Percentiles rank a stretch among this genome's conserved stretches.
These are phyloP conservation scores for Rhadina sibilatrix DNA, from an alignment of 2,113 vertebrate genomes.

Conservation along the genomic window DNA sequence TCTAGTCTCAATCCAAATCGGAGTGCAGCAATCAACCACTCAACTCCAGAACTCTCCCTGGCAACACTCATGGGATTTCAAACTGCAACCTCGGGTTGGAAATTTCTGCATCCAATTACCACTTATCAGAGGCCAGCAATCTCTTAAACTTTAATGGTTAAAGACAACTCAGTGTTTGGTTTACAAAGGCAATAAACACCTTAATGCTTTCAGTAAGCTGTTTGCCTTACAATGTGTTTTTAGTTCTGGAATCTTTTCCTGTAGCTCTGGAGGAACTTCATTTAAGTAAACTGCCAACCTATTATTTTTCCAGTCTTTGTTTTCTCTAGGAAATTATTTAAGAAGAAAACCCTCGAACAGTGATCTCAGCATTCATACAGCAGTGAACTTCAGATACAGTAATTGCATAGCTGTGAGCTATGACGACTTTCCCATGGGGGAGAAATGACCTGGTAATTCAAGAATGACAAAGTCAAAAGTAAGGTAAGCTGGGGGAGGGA, in stretches of 20 bases:
- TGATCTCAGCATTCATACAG: constrained; percentile 12
- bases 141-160: background rate
- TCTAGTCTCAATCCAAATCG: background rate
- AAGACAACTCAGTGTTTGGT: background rate
- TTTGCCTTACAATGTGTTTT: background rate
- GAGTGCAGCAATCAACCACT: background rate
- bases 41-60: background rate
- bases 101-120: background rate
- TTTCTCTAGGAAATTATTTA: constrained; percentile 46
- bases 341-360: background rate
- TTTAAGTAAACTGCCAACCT: background rate
- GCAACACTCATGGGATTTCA: background rate
- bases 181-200: constrained; percentile 4
- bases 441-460: constrained; percentile 51
- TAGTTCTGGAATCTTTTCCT: background rate
- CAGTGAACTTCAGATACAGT: constrained; percentile 18
- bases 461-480: constrained; percentile 57
- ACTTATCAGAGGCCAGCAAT: background rate
- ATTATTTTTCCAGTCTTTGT: constrained; percentile 1
- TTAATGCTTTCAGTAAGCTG: background rate
- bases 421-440: constrained; percentile 37
- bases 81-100: background rate
- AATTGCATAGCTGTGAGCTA: constrained; percentile 40
- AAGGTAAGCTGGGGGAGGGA: constrained; percentile 43
- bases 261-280: background rate